Conservation (phyloP, 2,888 invertebrate genomes). For the Ditula angustiorana region DNA sequence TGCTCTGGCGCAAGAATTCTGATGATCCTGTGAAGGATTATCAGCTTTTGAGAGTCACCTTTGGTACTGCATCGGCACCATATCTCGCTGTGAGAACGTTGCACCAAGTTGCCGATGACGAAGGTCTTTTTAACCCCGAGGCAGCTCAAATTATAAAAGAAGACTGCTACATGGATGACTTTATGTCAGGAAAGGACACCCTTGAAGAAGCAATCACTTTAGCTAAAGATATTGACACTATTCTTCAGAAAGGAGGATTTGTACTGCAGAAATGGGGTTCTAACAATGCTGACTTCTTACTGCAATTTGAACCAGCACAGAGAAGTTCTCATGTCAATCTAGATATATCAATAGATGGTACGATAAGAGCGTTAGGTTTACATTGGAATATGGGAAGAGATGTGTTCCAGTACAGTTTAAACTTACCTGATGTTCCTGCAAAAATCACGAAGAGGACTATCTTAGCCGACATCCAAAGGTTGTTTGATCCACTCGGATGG, state of each 20-base stretch:
- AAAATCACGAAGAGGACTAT: slow-evolving; percentile 46
- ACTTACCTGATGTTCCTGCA: slow-evolving; percentile 5
- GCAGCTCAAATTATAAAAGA: slow-evolving; percentile 36
- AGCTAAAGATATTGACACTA: slow-evolving; percentile 39
- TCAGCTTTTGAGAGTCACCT: slow-evolving; percentile 41
- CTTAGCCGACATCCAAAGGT: slow-evolving; percentile 43
- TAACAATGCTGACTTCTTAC: slow-evolving; percentile 40
- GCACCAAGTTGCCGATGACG: slow-evolving; percentile 49
- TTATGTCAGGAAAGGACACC: slow-evolving; percentile 42
- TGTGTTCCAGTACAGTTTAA: slow-evolving; percentile 41
- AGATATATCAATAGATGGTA: slow-evolving; percentile 43
- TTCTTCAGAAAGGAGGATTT: slow-evolving; percentile 52
- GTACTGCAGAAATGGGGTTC: slow-evolving; percentile 50
- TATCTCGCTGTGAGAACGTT: slow-evolving; percentile 48
- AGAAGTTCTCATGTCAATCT: slow-evolving; percentile 34
- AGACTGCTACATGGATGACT: no score
- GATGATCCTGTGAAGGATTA: slow-evolving; percentile 36
- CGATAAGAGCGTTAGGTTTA: slow-evolving; percentile 45
- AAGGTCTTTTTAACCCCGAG: slow-evolving; percentile 38
- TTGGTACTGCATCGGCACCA: slow-evolving; percentile 47
- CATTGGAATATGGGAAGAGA: slow-evolving; percentile 45
- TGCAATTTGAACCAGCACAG: slow-evolving; percentile 30
- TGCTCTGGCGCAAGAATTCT: slow-evolving; percentile 33
- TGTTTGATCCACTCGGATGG: slow-evolving; percentile 49
- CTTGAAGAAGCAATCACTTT: slow-evolving; percentile 41